Evolutionary conservation across 2,888 invertebrate species (phyloP).

Genomic region (Drosophila longiperda): DNA sequence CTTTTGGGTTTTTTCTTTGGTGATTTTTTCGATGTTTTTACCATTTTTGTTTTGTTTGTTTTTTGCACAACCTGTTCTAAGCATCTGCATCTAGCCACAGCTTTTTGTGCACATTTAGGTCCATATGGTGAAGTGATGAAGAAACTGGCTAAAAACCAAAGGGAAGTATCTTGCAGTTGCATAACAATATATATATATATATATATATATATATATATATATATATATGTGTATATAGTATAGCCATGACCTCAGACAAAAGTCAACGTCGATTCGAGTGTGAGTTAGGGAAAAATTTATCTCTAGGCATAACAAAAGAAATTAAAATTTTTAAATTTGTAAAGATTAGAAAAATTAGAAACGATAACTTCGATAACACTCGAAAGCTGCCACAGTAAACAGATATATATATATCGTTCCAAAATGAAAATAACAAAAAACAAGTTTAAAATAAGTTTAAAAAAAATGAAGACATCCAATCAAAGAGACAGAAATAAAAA

Average conservation of each 20-base stretch:
- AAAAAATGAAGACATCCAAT: constrained; percentile 36
- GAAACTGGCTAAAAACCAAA: not conserved
- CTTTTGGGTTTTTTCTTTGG: constrained; percentile 40
- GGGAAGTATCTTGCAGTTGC: not conserved
- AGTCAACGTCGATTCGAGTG: not conserved
- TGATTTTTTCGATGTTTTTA: constrained; percentile 32
- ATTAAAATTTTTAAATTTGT: not conserved
- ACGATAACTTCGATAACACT: not conserved
- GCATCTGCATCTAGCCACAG: constrained; percentile 7
- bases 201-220: too few relatives aligned
- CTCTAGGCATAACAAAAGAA: not conserved
- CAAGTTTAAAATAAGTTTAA: constrained; percentile 2
- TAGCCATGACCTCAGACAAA: constrained; percentile 4
- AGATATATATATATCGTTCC: not conserved
- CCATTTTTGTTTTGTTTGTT: constrained; percentile 9
- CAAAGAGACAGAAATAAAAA: constrained; percentile 20
- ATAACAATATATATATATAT: not conserved
- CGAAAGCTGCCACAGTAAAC: constrained; percentile 6
- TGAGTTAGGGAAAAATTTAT: not conserved
- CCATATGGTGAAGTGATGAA: not conserved
- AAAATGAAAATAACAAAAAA: constrained; percentile 13
- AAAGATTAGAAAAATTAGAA: not conserved
- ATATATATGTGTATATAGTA: not conserved
- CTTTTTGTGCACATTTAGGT: constrained; percentile 8
- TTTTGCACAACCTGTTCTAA: constrained; percentile 25